phyloP scores from a whole-genome alignment of 2,797 vertebrate species.

The Miichthys miiuy region DNA sequence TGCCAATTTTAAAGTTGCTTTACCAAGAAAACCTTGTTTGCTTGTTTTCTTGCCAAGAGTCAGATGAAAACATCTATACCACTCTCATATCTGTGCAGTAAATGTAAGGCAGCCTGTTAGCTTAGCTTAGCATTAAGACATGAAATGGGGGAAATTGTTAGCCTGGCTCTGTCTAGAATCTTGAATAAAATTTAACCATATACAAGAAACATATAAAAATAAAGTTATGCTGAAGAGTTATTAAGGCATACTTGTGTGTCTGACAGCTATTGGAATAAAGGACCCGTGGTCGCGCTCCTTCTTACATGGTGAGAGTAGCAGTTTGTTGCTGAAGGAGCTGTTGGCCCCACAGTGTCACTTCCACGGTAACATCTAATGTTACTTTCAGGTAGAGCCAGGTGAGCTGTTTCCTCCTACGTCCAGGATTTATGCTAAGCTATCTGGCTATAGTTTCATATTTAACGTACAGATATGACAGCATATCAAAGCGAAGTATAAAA shows the following conservation, averaged over 20 bases:
- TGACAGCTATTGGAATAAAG: no score
- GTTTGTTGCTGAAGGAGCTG: no score
- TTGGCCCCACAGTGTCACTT: background rate
- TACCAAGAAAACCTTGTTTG: background rate
- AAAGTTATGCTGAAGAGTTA: no score
- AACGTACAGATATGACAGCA: background rate
- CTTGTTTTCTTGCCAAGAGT: background rate
- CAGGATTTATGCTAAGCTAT: background rate
- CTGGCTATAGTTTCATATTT: background rate
- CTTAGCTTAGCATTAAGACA: background rate
- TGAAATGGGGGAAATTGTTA: background rate
- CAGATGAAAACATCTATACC: background rate
- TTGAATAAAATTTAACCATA: no score
- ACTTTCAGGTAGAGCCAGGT: background rate
- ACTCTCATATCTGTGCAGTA: no score
- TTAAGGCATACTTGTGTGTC: no score
- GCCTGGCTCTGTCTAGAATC: no score
- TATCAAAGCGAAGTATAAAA: background rate
- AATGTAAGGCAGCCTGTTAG: background rate
- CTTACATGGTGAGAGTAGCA: no score
- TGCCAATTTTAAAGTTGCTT: background rate
- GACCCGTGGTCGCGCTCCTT: no score
- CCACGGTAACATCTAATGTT: background rate
- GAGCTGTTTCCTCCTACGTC: background rate
- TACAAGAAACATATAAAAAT: no score